A percentile compares a stretch with the other conserved stretches of the same genome.
phyloP scores from a whole-genome alignment of 1,140 invertebrate species.

The Andricus grossulariae region DNA sequence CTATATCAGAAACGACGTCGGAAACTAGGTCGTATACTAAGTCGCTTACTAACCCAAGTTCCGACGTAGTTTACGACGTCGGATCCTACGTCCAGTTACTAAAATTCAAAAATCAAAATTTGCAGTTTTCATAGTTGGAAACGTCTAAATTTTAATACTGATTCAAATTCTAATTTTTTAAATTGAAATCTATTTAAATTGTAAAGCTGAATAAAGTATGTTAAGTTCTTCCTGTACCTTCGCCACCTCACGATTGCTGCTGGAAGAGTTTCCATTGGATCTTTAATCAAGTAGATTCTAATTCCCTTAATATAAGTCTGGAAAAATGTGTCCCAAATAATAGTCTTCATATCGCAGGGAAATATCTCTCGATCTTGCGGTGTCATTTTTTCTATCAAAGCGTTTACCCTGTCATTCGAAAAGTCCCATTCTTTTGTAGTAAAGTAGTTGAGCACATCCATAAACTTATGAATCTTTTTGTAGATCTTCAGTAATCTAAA shows the following conservation, averaged over 20 bases:
- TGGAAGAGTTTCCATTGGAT: constrained; percentile 77
- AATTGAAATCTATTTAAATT: neutral
- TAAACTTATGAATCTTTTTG: constrained; percentile 81
- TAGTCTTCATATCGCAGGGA: constrained; percentile 81
- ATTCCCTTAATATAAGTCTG: constrained; percentile 78
- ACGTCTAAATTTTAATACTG: too few relatives aligned
- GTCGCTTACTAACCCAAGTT: too few relatives aligned
- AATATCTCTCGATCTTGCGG: constrained; percentile 81
- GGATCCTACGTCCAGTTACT: too few relatives aligned
- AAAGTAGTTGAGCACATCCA: constrained; percentile 84
- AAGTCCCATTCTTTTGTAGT: constrained; percentile 84
- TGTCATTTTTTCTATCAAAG: constrained; percentile 79
- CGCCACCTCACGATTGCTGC: constrained; percentile 74
- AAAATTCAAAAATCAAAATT: too few relatives aligned
- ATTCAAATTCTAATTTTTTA: neutral
- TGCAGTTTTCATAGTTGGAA: too few relatives aligned
- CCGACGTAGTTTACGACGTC: too few relatives aligned
- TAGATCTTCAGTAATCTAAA: constrained; percentile 82
- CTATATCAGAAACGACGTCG: too few relatives aligned
- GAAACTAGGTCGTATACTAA: too few relatives aligned
- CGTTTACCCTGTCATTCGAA: constrained; percentile 77
- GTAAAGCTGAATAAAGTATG: neutral
- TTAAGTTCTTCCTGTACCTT: constrained; percentile 60
- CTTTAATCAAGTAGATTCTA: constrained; percentile 79
- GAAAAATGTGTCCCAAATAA: constrained; percentile 79